Base-by-base conservation (phyloP, 1,140 invertebrate genomes). In the Galleria mellonella region DNA sequence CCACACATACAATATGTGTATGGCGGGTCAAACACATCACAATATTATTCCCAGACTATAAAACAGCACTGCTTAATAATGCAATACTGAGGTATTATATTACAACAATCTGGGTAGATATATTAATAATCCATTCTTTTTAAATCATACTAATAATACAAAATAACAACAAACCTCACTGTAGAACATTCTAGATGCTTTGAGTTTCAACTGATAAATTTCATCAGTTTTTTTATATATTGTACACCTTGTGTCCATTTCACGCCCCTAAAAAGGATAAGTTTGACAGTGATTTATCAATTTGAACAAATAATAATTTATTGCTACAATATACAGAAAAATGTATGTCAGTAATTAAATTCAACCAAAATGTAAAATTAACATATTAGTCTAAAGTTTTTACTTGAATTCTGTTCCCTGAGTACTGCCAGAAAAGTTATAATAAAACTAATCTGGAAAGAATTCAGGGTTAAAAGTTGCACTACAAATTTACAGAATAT, bases 151-250 rank as follows among this genome's bases (percentile, higher is more conserved):
- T 23, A 23, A 3, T 3, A 23, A 23, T 6, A 23, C 17, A 23
- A 3, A 23, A 23, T 23, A 3, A 3, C 2, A 23, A 23, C 17
- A 23, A 82, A 91, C 91, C 90, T 99, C 97, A 70, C 92, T 94
- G 65, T 97, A 97, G 83, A 99, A 98, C 84, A 92, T 94, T 67
- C 97, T 92, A 9, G 98, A 98, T 33, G 97, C 93, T 87, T 99
- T 99, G 83, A 99, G 88, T 88, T 99, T 99, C 42, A 99, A 88
- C 82, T 95, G 94, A 88, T 99, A 99, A 44, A 95, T 92, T 82
- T 98, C 96, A 67, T 99, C 97, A 51, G 97, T 99, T 89, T 98
- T 99, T 88, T 99, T 99, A 86, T 96, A 99, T 67, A 99, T 96
- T 32, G 98, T 98, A 31, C 98, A 97, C 69, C 97, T 91, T 9